A percentile compares a stretch with the other conserved stretches of the same genome.
Evolutionary conservation across 1,140 invertebrate genomes (phyloP).

Genomic region (Drosophila seguyi): DNA sequence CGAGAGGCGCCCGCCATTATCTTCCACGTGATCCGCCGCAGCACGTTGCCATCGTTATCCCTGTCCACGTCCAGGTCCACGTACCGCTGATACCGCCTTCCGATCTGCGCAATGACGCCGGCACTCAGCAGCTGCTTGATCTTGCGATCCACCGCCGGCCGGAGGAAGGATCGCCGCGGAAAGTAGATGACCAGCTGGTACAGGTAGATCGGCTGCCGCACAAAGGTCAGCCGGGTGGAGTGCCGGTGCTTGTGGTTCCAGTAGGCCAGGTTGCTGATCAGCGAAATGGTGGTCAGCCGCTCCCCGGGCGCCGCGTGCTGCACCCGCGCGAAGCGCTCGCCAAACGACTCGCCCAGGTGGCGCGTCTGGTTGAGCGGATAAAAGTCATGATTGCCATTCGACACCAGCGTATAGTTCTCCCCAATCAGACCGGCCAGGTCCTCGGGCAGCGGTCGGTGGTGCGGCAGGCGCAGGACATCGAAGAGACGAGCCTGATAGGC

Average conservation of each 20-base stretch:
- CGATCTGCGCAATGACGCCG: conserved; percentile 56
- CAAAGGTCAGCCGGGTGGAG: conserved; percentile 20
- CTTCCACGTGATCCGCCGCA: conserved; percentile 36
- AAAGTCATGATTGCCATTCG: conserved; percentile 57
- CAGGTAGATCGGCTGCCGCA: conserved; percentile 61
- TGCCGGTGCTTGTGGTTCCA: conserved; percentile 45
- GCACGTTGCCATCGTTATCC: not conserved
- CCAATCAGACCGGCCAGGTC: conserved; percentile 30
- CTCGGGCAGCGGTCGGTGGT: conserved; percentile 31
- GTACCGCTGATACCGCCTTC: conserved; percentile 25
- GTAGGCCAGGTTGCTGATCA: conserved; percentile 60
- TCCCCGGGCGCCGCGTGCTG: not conserved
- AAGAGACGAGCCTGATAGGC: conserved; percentile 72
- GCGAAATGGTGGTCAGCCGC: conserved; percentile 51
- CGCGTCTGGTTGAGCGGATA: conserved; percentile 46
- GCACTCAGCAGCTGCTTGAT: conserved; percentile 59
- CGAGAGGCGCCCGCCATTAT: conserved; percentile 39
- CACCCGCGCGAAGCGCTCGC: conserved; percentile 24
- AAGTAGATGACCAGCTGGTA: conserved; percentile 70
- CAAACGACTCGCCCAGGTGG: conserved; percentile 20
- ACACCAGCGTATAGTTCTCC: conserved; percentile 63
- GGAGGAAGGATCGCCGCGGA: conserved; percentile 37
- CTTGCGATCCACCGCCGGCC: conserved; percentile 60
- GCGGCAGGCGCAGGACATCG: conserved; percentile 47
- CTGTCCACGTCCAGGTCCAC: not conserved